Evolutionary conservation across 2,797 vertebrate species (phyloP).

Genomic region (Sphenodon punctatus): DNA sequence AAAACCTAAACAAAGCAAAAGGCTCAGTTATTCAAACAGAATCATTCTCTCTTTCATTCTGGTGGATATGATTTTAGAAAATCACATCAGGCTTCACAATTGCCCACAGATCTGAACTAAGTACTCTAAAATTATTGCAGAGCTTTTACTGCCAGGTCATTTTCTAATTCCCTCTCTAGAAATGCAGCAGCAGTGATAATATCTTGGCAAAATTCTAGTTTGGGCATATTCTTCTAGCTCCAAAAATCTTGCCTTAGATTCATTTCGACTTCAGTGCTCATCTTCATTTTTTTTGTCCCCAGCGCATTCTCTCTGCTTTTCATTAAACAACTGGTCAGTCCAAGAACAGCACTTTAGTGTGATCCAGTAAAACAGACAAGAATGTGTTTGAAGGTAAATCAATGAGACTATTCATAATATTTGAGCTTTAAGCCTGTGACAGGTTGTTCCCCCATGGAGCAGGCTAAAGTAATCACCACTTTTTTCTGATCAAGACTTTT

Average conservation of each 20-base stretch:
- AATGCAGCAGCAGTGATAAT: background rate
- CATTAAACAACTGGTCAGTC: no score
- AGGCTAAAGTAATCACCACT: background rate
- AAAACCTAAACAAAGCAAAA: rapidly evolving
- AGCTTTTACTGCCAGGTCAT: background rate
- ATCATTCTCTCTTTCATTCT: background rate
- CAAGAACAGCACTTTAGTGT: no score
- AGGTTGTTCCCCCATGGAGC: background rate
- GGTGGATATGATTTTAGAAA: background rate
- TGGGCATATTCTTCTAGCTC: background rate
- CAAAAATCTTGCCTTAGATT: background rate
- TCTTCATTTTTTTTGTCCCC: background rate
- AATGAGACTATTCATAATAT: no score
- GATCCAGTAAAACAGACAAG: no score
- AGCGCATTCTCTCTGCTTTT: no score
- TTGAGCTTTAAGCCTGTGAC: no score
- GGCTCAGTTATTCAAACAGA: background rate
- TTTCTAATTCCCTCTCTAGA: background rate
- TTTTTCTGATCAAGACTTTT: background rate
- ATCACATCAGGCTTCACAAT: background rate
- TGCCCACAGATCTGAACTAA: background rate
- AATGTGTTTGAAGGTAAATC: no score
- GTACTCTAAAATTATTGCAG: background rate
- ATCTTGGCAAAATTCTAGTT: background rate
- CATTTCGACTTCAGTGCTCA: background rate